Evolutionary conservation across 1,140 invertebrate species (phyloP).

Genomic region (Rhopalosiphum maidis): DNA sequence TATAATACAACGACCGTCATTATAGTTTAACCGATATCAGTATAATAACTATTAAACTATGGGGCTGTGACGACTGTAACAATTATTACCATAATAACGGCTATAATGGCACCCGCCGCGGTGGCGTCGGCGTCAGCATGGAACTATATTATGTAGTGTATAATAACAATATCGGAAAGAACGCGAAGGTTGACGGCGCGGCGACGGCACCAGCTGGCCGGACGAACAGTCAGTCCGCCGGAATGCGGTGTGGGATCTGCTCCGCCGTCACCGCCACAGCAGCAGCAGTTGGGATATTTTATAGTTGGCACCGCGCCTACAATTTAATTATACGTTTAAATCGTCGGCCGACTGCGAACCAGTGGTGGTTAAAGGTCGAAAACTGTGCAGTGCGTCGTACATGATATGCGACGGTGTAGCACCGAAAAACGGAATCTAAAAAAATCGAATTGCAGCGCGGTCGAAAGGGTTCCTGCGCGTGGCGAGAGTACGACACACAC

Average conservation of each 20-base stretch:
- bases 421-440: not conserved
- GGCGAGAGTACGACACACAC: not conserved
- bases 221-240: not conserved
- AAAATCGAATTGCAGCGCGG: not conserved
- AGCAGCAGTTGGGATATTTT: not conserved
- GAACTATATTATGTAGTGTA: too few relatives aligned
- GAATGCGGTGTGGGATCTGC: slow-evolving; percentile 32
- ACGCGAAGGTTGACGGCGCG: slow-evolving; percentile 27
- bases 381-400: not conserved
- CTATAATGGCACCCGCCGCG: not conserved
- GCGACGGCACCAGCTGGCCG: not conserved
- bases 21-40: too few relatives aligned
- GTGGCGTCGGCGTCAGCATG: too few relatives aligned
- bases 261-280: not conserved
- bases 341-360: not conserved
- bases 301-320: slow-evolving; percentile 52
- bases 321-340: slow-evolving; percentile 36
- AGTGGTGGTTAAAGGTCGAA: slow-evolving; percentile 28
- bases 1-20: not conserved
- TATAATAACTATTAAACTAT: not conserved
- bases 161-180: slow-evolving; percentile 12
- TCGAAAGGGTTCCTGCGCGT: not conserved
- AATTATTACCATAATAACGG: not conserved
- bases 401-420: not conserved
- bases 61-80: not conserved